These are phyloP conservation scores for Pterostichus madidus DNA, from an alignment of 2,888 invertebrate species.

Conservation along the genomic window DNA sequence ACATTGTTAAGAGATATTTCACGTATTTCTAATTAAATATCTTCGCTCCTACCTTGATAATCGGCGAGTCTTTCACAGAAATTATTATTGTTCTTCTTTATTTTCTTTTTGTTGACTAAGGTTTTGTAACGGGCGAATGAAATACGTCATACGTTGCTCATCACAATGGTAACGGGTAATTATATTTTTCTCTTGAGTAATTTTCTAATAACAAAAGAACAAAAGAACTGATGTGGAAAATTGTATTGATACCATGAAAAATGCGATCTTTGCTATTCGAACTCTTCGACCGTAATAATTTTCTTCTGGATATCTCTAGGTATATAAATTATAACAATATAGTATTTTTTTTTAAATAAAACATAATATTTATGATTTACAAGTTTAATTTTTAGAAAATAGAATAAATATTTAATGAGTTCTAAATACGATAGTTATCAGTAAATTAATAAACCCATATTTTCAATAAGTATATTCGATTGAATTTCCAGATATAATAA, in stretches of 20 bases:
- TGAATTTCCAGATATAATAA: too few species aligned
- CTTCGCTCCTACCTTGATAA: slow-evolving; percentile 59
- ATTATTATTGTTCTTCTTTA: slow-evolving; percentile 56
- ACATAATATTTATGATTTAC: too few species aligned
- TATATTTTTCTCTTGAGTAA: slow-evolving; percentile 54
- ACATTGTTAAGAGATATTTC: slow-evolving; percentile 65
- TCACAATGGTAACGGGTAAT: slow-evolving; percentile 19
- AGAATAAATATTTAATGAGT: too few species aligned
- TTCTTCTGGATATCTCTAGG: too few species aligned
- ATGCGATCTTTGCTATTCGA: background rate
- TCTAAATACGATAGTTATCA: too few species aligned
- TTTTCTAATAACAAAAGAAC: slow-evolving; percentile 55
- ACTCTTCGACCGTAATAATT: background rate
- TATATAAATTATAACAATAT: too few species aligned
- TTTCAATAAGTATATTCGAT: too few species aligned
- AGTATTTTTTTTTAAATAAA: too few species aligned
- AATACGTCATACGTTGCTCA: slow-evolving; percentile 18
- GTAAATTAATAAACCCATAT: too few species aligned
- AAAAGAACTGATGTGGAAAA: slow-evolving; percentile 30
- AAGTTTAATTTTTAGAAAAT: too few species aligned
- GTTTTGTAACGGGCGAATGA: background rate
- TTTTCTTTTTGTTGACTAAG: slow-evolving; percentile 23
- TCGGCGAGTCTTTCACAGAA: slow-evolving; percentile 43
- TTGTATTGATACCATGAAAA: slow-evolving; percentile 41
- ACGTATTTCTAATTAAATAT: slow-evolving; percentile 66